phyloP scores from a whole-genome alignment of 1,140 invertebrate genomes.

The Anoplolepis gracilipes region DNA sequence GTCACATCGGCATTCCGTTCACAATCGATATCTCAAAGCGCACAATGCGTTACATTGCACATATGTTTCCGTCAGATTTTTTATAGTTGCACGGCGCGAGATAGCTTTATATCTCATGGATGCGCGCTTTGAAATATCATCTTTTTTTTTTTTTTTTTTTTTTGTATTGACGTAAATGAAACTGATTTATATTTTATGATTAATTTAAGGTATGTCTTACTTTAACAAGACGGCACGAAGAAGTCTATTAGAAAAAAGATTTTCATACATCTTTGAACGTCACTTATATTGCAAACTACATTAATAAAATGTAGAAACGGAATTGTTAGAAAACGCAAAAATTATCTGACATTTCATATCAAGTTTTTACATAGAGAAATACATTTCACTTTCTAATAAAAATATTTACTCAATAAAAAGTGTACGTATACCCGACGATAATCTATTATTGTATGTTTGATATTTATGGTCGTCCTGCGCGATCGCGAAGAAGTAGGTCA shows the following conservation, averaged over 20 bases:
- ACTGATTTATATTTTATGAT: neutral
- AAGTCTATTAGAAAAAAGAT: neutral
- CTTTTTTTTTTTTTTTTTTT: too few relatives aligned
- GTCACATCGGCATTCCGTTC: slow-evolving; percentile 1
- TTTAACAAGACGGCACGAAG: neutral
- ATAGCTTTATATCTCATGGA: slow-evolving; percentile 9
- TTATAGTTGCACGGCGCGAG: neutral
- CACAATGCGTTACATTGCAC: slow-evolving; percentile 7
- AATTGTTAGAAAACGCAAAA: neutral
- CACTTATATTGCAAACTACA: neutral
- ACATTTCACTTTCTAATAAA: neutral
- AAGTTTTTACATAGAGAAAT: neutral
- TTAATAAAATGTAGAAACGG: neutral
- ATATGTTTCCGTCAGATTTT: slow-evolving; percentile 25
- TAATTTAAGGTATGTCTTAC: neutral
- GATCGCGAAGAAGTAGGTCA: slow-evolving; percentile 43
- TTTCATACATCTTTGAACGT: neutral
- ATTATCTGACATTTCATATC: neutral
- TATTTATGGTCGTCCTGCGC: slow-evolving; percentile 43
- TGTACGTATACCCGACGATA: slow-evolving; percentile 1
- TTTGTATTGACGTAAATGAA: neutral
- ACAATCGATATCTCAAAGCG: slow-evolving; percentile 2
- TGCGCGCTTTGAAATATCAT: neutral
- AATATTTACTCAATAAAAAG: neutral
- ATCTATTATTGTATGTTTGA: neutral